phyloP scores from a whole-genome alignment of 2,797 vertebrate genomes.

The Catamblyrhynchus diadema region DNA sequence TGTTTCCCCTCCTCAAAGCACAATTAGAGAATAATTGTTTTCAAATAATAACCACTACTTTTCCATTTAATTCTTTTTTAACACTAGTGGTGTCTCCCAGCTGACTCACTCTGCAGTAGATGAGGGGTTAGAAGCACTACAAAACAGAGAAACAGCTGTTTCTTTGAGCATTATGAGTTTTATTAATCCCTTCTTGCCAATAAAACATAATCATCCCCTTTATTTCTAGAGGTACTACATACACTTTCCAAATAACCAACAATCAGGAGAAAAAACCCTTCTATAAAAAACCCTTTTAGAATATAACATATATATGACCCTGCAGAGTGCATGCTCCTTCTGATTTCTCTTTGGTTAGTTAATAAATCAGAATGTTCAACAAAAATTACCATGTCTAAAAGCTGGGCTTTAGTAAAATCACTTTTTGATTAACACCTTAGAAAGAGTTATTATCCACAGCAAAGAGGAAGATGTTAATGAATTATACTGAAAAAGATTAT shows the following conservation, averaged over 20 bases:
- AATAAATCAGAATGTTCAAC: constrained; percentile 16
- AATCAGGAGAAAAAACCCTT: constrained; percentile 66
- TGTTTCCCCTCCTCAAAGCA: constrained; percentile 31
- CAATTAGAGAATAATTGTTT: constrained; percentile 74
- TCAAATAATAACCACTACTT: constrained; percentile 63
- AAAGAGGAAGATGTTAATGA: constrained; percentile 23
- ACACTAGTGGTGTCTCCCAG: constrained; percentile 58
- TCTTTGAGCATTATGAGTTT: constrained; percentile 65
- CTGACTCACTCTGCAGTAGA: constrained; percentile 62
- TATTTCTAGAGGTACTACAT: constrained; percentile 72
- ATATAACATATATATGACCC: constrained; percentile 14
- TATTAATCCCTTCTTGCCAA: constrained; percentile 72
- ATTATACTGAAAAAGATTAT: neutral
- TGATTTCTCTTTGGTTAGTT: constrained; percentile 9
- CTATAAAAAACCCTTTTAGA: constrained; percentile 44
- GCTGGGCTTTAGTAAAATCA: constrained; percentile 17
- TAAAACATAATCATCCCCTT: constrained; percentile 76
- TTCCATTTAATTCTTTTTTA: constrained; percentile 64
- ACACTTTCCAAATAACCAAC: constrained; percentile 68
- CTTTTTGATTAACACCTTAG: neutral
- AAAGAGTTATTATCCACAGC: constrained; percentile 15
- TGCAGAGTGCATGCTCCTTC: neutral
- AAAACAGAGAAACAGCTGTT: constrained; percentile 74
- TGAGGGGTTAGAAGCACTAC: constrained; percentile 46
- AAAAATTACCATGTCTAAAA: constrained; percentile 1